Percentiles rank a stretch among this genome's conserved stretches.
Evolutionary conservation across 2,888 invertebrate species (phyloP).

Genomic region (Microctonus hyperodae): DNA sequence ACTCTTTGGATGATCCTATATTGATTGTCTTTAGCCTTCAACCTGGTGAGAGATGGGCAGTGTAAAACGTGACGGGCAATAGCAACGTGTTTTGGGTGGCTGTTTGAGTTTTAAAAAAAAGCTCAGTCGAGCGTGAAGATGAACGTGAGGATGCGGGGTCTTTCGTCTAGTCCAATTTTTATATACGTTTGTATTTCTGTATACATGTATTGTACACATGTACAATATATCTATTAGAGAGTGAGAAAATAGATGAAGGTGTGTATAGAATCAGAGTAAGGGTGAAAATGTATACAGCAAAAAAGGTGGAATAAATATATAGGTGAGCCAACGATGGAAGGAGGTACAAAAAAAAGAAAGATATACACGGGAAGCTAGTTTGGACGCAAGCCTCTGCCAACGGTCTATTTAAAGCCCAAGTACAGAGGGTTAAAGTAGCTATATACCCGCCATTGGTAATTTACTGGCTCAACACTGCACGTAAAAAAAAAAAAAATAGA

Average conservation of each 20-base stretch:
- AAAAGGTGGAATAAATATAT: neutral
- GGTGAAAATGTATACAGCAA: neutral
- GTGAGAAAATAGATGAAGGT: conserved; percentile 6
- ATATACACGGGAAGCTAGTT: conserved; percentile 34
- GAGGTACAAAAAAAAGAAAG: neutral
- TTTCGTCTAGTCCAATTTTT: neutral
- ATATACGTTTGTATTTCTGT: neutral
- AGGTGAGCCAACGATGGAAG: conserved; percentile 28
- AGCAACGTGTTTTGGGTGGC: neutral
- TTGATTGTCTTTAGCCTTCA: conserved; percentile 17
- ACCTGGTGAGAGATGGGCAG: conserved; percentile 5
- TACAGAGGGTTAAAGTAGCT: conserved; percentile 46
- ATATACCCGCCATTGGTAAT: conserved; percentile 47
- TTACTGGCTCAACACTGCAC: conserved; percentile 58
- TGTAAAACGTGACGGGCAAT: neutral
- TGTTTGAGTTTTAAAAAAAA: neutral
- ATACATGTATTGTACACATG: conserved; percentile 1
- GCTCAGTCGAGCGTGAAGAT: conserved; percentile 15
- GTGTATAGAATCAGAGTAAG: neutral
- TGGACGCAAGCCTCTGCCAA: conserved; percentile 53
- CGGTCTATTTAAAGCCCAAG: conserved; percentile 58
- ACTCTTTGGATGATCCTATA: conserved; percentile 16
- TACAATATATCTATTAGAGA: conserved; percentile 11
- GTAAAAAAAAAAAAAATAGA: conserved; percentile 44
- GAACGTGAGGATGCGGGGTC: conserved; percentile 11